These are phyloP conservation scores for Ispidina picta DNA, from an alignment of 2,797 vertebrate species.

Conservation along the genomic window DNA sequence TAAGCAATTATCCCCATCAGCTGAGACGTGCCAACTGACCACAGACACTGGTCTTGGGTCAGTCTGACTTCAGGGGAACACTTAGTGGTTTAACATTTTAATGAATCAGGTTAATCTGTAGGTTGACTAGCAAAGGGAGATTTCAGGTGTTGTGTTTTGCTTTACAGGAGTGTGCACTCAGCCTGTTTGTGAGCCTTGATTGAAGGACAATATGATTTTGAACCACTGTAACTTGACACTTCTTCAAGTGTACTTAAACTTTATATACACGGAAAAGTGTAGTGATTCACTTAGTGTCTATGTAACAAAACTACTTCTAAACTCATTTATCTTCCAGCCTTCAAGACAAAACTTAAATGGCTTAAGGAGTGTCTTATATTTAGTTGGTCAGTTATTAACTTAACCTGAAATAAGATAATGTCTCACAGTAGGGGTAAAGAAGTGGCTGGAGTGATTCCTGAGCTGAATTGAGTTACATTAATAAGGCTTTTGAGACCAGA, in stretches of 20 bases:
- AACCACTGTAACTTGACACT: conserved; percentile 17
- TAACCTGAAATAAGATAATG: conserved; percentile 4
- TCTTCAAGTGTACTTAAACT: conserved; percentile 29
- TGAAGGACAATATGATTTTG: not conserved
- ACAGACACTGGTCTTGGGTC: not conserved
- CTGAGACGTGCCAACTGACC: not conserved
- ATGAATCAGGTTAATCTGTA: not conserved
- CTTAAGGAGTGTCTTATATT: conserved; percentile 3
- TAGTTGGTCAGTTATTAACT: conserved; percentile 35
- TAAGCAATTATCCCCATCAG: not conserved
- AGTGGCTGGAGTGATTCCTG: not conserved
- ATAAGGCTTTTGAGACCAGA: conserved; percentile 31
- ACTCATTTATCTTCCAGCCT: conserved; percentile 19
- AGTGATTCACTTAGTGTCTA: conserved; percentile 8
- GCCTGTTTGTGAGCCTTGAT: not conserved
- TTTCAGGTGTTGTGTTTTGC: not conserved
- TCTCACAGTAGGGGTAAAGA: not conserved
- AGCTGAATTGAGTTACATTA: conserved; percentile 25
- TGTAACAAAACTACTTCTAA: conserved; percentile 33
- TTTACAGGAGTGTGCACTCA: not conserved
- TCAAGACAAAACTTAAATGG: conserved; percentile 15
- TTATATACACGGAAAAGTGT: not conserved
- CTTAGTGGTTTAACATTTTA: not conserved
- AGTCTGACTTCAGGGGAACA: not conserved
- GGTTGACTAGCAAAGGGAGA: not conserved